phyloP scores from a whole-genome alignment of 1,140 invertebrate species.

The Ditylenchus dipsaci region DNA sequence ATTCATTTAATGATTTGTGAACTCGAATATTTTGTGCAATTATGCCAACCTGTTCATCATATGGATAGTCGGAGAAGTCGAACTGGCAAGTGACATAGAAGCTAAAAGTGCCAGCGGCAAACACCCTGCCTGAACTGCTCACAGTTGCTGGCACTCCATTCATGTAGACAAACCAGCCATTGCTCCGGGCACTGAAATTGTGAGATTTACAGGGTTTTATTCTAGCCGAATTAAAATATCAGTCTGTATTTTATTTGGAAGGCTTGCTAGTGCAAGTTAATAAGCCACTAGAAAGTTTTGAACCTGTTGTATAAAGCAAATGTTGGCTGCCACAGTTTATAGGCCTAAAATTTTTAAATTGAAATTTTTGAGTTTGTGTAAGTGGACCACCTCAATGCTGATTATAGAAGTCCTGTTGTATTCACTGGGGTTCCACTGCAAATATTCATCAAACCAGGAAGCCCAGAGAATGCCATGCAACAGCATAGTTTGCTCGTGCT shows the following conservation, averaged over 20 bases:
- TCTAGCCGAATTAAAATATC: not conserved
- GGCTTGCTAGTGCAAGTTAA: not conserved
- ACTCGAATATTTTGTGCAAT: not conserved
- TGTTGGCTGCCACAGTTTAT: slow-evolving; percentile 56
- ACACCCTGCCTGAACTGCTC: slow-evolving; percentile 37
- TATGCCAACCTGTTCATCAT: slow-evolving; percentile 46
- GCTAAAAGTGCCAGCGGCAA: slow-evolving; percentile 44
- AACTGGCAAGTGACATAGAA: slow-evolving; percentile 55
- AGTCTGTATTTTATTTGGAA: not conserved
- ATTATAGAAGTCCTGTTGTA: slow-evolving; percentile 49
- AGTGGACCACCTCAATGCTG: slow-evolving; percentile 28
- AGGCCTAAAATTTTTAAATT: slow-evolving; percentile 7
- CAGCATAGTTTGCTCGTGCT: slow-evolving; percentile 53
- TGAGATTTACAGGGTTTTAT: no score
- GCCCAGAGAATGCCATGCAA: slow-evolving; percentile 53
- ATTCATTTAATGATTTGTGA: not conserved
- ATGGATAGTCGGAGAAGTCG: slow-evolving; percentile 51
- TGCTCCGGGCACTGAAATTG: slow-evolving; percentile 38
- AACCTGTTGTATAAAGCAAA: slow-evolving; percentile 53
- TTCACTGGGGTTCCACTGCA: slow-evolving; percentile 43
- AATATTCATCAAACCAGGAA: slow-evolving; percentile 52
- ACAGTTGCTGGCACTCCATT: slow-evolving; percentile 49
- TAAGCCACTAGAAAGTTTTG: not conserved
- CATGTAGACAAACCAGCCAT: slow-evolving; percentile 56
- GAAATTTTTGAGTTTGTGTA: no score